Percentiles rank a stretch among this genome's conserved stretches.
phyloP scores from a whole-genome alignment of 2,888 invertebrate genomes.

The Zele albiditarsus region DNA sequence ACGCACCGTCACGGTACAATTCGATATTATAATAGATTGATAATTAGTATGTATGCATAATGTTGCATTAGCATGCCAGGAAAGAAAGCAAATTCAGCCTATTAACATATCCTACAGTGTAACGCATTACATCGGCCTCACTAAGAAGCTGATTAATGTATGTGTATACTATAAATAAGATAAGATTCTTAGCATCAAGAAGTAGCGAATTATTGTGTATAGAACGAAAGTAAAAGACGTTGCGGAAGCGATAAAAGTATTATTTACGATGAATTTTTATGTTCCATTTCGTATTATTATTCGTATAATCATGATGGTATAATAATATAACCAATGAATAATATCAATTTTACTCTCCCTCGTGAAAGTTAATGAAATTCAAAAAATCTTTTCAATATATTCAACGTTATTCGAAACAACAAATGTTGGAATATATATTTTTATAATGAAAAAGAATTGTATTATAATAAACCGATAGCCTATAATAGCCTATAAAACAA shows the following conservation, averaged over 20 bases:
- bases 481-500: no score
- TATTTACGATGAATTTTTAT: not conserved
- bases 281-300: not conserved
- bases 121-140: conserved; percentile 27
- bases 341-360: not conserved
- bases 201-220: not conserved
- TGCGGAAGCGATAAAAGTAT: conserved; percentile 8
- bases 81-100: conserved; percentile 26
- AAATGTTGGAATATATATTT: no score
- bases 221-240: conserved; percentile 21
- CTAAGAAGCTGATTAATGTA: conserved; percentile 17
- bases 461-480: no score
- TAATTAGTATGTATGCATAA: conserved; percentile 26
- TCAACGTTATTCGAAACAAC: not conserved
- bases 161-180: conserved; percentile 3
- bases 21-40: conserved; percentile 17
- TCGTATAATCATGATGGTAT: not conserved
- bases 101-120: conserved; percentile 28
- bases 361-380: not conserved
- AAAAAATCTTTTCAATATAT: not conserved
- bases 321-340: not conserved
- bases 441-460: no score
- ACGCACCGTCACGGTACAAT: conserved; percentile 24
- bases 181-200: not conserved
- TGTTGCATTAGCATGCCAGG: conserved; percentile 22